These are phyloP conservation scores for Synanthedon myopaeformis DNA, from an alignment of 2,888 invertebrate genomes.

Conservation along the genomic window DNA sequence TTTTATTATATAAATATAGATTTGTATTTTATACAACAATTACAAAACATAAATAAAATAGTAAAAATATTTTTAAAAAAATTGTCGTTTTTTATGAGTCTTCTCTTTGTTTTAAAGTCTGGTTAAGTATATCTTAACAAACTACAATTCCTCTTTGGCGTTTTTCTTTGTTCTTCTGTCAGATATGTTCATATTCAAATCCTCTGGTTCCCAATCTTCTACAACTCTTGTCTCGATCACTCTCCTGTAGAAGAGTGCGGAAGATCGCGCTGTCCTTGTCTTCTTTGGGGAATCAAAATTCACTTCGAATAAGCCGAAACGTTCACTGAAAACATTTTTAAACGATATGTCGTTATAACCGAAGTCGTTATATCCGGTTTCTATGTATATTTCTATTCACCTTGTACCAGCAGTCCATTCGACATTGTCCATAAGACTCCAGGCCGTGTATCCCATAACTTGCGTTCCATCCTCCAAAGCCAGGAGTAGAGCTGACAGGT, in stretches of 20 bases:
- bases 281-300: slow-evolving; percentile 73
- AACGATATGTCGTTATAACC: no score
- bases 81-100: not conserved
- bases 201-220: slow-evolving; percentile 32
- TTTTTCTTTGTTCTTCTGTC: slow-evolving; percentile 12
- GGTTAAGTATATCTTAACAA: not conserved
- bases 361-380: no score
- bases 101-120: not conserved
- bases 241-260: slow-evolving; percentile 66
- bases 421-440: slow-evolving; percentile 77
- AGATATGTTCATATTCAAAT: slow-evolving; percentile 30
- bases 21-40: no score
- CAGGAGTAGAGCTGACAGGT: slow-evolving; percentile 52
- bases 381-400: slow-evolving; percentile 38
- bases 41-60: no score
- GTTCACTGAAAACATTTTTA: slow-evolving; percentile 41
- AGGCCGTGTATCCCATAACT: slow-evolving; percentile 68
- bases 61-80: no score
- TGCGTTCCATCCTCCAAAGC: slow-evolving; percentile 63
- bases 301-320: slow-evolving; percentile 77
- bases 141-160: slow-evolving; percentile 24
- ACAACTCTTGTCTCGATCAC: slow-evolving; percentile 33
- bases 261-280: slow-evolving; percentile 72
- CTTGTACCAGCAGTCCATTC: slow-evolving; percentile 73
- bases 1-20: no score